Evolutionary conservation across 1,140 invertebrate species (phyloP), one percentile per base, ranked within the genome.

Genomic region (Eueides isabella): DNA sequence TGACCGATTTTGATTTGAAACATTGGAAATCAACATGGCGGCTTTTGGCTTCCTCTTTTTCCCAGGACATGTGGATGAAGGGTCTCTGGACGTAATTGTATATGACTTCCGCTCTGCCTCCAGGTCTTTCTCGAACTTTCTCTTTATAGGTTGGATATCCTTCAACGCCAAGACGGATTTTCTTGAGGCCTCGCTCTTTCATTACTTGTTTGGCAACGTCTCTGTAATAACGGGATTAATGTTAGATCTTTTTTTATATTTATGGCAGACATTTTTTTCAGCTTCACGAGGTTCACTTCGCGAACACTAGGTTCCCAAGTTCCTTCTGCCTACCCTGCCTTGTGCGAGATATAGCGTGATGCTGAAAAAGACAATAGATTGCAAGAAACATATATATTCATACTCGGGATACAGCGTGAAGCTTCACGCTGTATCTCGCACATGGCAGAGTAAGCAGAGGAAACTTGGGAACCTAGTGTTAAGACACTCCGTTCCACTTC

Each of bases 51-150:
- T 99, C 99, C 86, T 99, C 99, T 82, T 99, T 99, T 89, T 99
- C 99, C 99, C 99, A 99, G 0, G 98, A 99, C 98, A 99, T 99
- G 82, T 99, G 98, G 61, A 99, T 98, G 89, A 99, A 99, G 0
- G 99, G 99, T n/a, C 99, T 94, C 88, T 99, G 99, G 0, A 99
- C 99, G 91, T 99, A 99, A 92, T 99, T 99, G 93, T 99, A 99
- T 76, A 99, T 99, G 0, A 99, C 99, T 94, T 98, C 98, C 2
- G 98, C 96, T 41, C 98, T 94, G 14, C 98, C 98, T 12, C 98
- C 98, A 0, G 98, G 97, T 23, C 98, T 94, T 84, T 97, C 97
- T 86, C 97, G 98, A 1, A 97, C 95, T 89, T 99, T 99, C 89
- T 99, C 99, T 87, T 99, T 99, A 93, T 99, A 98, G 1, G 99